Base-by-base conservation (phyloP, 1,140 invertebrate species). In the Schmidtea mediterranea region DNA sequence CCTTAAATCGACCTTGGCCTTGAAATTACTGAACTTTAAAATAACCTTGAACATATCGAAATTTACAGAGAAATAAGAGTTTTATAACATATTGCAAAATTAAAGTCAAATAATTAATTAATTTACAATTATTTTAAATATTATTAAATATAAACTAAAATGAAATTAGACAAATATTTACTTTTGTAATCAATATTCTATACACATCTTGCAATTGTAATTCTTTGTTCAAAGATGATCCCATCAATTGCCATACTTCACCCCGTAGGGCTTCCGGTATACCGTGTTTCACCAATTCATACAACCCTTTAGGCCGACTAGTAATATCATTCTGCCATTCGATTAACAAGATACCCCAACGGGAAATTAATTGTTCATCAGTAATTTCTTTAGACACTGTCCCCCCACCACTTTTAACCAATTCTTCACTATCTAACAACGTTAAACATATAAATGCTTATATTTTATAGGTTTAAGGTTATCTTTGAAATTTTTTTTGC, bases 231-330 rank as follows among this genome's bases (percentile, higher is more conserved):
- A 75, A 74, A 49, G 80, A 76, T 49, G 79, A 79, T 32, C 83
- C 78, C 50, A 98, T 69, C 47, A 89, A 72, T 59, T 89, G 82
- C 90, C 90, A 97, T 16, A 97, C 84, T 69, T 94, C 84, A 0
- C 84, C 86, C 40, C 92, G 71, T 1, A 98, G 68, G 1, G 86
- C 82, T 67, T 97, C 87, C 0, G 90, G 90, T 50, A 97, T 79
- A 1, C 87, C 87, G 50, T 76, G 73, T 50, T 75, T 75, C 0
- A 89, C 58, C 45, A 66, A 41, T 41, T 23, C 16, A 16, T 38
- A 15, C 8, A 41, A 15, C 3, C 22, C 45, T 41, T 13, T 41
- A 19, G 40, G 40, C 10, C 18, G 18, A 41, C 3, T 12, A 41
- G 55, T 43, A n/a, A 65, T 53, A 47, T 62, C 61, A 46, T 60